Evolutionary conservation across 1,140 invertebrate species (phyloP), one percentile per base, ranked within the genome.

Genomic region (Littorina saxatilis): DNA sequence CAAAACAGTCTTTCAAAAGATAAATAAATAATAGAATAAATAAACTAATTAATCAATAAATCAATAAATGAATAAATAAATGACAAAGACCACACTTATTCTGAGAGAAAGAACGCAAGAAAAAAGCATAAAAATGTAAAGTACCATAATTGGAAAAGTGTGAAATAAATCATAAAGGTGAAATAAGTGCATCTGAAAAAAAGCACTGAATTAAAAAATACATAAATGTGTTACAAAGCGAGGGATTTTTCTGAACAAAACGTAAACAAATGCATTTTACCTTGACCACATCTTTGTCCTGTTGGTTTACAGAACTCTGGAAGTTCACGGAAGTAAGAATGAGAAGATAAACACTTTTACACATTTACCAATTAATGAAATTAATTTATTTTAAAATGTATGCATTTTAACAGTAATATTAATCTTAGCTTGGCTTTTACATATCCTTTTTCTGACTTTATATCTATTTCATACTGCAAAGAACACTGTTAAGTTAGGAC

Each of bases 241-340:
- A 73, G 17, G 50, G 70, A 50, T 39, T 47, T 47, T 9, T 63
- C 58, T 7, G 37, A 52, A 73, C 3, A 43, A 23, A 47, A 73
- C 15, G 50, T 1, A 0, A 63, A 63, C n/a, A 43, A 78, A 43
- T 58, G 29, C 4, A 61, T 2, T 63, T 78, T 78, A 78, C 76
- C 76, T 78, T 78, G 29, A 78, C 55, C 39, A 78, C 39, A 78
- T 78, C 76, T 78, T 66, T 78, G 55, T 78, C 76, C 55, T 78
- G 76, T 63, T 78, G 76, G 58, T 63, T 78, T 78, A 40, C 43
- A 78, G 23, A 78, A 43, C 39, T 78, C 76, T 78, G 76, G 37
- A 78, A 78, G 37, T 61, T 78, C 58, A 78, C 66, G 58, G 35
- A 78, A 63, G 63, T 68, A 68, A 39, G 17, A 47, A 47, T 47